Conservation (phyloP, 2,113 vertebrate species). For the Brevimyrus niger region DNA sequence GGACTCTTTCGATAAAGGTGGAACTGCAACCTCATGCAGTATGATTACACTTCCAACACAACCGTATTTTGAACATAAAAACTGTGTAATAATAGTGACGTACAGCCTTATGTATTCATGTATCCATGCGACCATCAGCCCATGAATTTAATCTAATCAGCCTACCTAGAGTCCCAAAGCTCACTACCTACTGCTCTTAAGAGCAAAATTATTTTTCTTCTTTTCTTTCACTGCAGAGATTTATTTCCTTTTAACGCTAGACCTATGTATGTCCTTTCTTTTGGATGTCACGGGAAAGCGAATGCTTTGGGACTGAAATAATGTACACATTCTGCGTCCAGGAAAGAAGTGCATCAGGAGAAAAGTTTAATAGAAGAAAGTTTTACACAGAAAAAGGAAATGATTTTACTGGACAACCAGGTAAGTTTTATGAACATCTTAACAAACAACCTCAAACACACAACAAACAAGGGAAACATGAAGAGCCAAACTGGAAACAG, state of each 20-base stretch:
- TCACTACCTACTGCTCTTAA: not conserved
- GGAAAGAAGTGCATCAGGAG: not conserved
- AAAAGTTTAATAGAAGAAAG: not conserved
- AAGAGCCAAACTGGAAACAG: not conserved
- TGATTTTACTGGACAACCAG: constrained; percentile 4
- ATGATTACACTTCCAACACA: not conserved
- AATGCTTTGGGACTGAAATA: not conserved
- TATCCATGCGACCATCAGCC: not conserved
- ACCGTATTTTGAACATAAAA: constrained; percentile 9
- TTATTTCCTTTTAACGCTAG: not conserved
- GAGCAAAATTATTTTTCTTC: not conserved
- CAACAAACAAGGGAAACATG: not conserved
- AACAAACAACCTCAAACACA: not conserved
- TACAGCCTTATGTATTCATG: not conserved
- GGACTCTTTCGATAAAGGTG: not conserved
- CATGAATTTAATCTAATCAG: not conserved
- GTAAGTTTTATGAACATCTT: not conserved
- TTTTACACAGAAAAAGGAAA: not conserved
- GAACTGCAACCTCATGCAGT: not conserved
- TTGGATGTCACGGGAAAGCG: not conserved
- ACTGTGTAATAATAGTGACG: not conserved
- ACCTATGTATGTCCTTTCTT: not conserved
- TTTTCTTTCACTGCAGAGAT: not conserved
- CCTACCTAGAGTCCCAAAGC: not conserved
- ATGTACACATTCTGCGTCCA: not conserved